Conservation (phyloP, 2,888 invertebrate species). For the Pheosia gnoma region DNA sequence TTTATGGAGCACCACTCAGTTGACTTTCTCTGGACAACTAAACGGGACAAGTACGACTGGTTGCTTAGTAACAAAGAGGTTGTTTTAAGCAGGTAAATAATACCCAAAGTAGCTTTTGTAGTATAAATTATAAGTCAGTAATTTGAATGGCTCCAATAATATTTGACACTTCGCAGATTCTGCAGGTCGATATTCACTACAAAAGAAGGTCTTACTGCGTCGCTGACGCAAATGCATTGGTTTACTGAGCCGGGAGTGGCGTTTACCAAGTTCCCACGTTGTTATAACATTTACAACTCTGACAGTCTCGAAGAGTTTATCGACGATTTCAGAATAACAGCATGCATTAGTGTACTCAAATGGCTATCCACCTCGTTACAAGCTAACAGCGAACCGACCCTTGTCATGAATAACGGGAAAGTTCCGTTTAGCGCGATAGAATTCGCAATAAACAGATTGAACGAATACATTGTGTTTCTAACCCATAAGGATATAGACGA, state of each 20-base stretch:
- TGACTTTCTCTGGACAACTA: constrained; percentile 95
- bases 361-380: constrained; percentile 87
- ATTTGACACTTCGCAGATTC: constrained; percentile 85
- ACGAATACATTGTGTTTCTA: constrained; percentile 89
- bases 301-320: constrained; percentile 93
- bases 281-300: constrained; percentile 92
- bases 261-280: constrained; percentile 92
- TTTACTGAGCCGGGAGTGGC: constrained; percentile 92
- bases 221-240: constrained; percentile 93
- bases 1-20: constrained; percentile 91
- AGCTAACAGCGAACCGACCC: constrained; percentile 79
- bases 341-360: constrained; percentile 93
- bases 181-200: constrained; percentile 95
- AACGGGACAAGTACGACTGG: constrained; percentile 92
- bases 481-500: constrained; percentile 91
- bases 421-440: constrained; percentile 91
- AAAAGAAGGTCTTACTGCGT: constrained; percentile 93
- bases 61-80: constrained; percentile 82
- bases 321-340: constrained; percentile 95
- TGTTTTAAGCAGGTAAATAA: constrained; percentile 76
- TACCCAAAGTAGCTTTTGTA: background rate
- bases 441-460: constrained; percentile 91
- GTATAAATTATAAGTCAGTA: background rate
- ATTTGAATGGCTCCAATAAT: no score
- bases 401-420: constrained; percentile 85